Base-by-base conservation (phyloP, 2,797 vertebrate genomes). In the Chanos chanos region DNA sequence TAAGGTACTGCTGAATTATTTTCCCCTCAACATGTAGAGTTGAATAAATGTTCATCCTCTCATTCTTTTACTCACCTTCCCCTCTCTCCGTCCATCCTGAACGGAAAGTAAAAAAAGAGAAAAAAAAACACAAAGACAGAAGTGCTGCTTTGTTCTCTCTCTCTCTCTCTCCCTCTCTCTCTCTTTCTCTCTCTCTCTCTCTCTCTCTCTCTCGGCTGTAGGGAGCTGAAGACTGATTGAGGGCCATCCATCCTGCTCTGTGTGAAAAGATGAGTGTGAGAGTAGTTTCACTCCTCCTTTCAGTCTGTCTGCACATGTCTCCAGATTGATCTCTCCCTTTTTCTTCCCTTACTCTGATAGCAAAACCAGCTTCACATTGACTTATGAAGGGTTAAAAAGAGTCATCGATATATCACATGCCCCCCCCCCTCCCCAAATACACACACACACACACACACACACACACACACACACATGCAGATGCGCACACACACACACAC, bases 211-310 rank as follows among this genome's bases (percentile, higher is more conserved):
- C 9, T 16, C 18, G 25, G 27, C 64, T 33, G 55, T 27, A 47
- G 36, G 33, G 39, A 44, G 39, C 61, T 70, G 55, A 77, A 74
- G 70, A 73, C 71, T 72, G 68, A 81, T 74, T 65, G 75, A 72
- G 71, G 60, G 61, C 67, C 74, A 78, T 77, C 76, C 68, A 75
- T 74, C 76, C 62, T 71, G 66, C 66, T 47, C 9, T 60, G 41
- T 52, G 36, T 71, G 69, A 79, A 79, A 77, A 70, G 74, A 75
- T 55, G 28, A 73, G 61, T 70, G 73, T 70, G 66, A 76, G 71
- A 73, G 74, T 70, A 62, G 45, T 47, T 51, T 54, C 58, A 71
- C 67, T 72, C 63, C 65, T 75, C 77, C 66, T 76, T 79, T 74
- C 77, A 79, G 40, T 48, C 40, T 44, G 49, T 45, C 55, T 54